Base-by-base conservation (phyloP, 2,797 vertebrate genomes). In the Sorex maritimensis region DNA sequence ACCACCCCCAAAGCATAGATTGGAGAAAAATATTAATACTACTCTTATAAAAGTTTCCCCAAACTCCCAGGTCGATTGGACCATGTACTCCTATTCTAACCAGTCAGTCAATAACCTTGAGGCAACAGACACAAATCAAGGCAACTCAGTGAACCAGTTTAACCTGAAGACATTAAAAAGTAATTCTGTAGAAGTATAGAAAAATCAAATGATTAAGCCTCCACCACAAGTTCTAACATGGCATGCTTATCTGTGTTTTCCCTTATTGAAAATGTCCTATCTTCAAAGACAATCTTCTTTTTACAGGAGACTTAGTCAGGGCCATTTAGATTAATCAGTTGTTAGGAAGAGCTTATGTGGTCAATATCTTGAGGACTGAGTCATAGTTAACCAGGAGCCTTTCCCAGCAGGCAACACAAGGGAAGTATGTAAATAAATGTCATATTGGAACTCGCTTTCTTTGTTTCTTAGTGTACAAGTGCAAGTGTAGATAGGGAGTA, bases 141-240 rank as follows among this genome's bases (percentile, higher is more conserved):
- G 19, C 28, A 93, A 77, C 28, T 84, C 77, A 81, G 44, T 49
- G 30, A 94, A 92, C 85, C 73, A 92, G 65, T 86, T 93, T 68
- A 95, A 93, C 67, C 15, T 78, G 65, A 87, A 94, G 78, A 73
- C 19, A 69, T 77, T 38, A 78, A 87, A 86, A 91, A 79, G 61
- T 34, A 34, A 30, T 90, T 93, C 55, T 55, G n/a, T 7, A 86
- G 49, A 95, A 90, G 38, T 46, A 93, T 72, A 91, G 67, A 87
- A 84, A 93, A 90, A 75, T 75, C 55, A 87, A 92, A 91, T 23
- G 34, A 94, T 79, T 94, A 95, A 15, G 77, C 12, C 21, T 77
- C 15, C 6, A 52, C 12, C 38, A 21, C 81, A 77, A 81, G 89
- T 92, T 86, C 26, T 69, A 95, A 69, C 41, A 0, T 0, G 4